These are phyloP conservation scores for Cricetomys ansorgei DNA, from an alignment of 2,113 vertebrate genomes.

Conservation along the genomic window DNA sequence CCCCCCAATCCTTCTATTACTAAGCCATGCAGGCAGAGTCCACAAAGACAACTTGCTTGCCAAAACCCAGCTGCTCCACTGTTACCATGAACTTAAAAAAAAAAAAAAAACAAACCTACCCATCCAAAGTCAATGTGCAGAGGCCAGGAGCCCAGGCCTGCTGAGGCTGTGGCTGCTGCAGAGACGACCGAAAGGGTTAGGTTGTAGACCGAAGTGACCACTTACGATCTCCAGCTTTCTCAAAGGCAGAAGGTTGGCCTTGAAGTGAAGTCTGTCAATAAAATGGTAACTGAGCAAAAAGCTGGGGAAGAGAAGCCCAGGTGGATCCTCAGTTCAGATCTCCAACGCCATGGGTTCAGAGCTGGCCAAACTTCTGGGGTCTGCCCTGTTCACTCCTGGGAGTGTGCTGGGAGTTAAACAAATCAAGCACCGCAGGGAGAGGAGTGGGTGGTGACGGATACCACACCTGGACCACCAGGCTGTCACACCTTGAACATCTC, in stretches of 20 bases:
- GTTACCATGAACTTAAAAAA: constrained; percentile 55
- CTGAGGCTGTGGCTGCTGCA: constrained; percentile 60
- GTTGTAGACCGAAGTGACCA: constrained; percentile 43
- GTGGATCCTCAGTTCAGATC: constrained; percentile 24
- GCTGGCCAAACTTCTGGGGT: constrained; percentile 50
- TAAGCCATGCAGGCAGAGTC: constrained; percentile 82
- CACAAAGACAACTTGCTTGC: constrained; percentile 78
- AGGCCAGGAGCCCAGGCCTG: constrained; percentile 57
- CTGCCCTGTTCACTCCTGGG: constrained; percentile 73
- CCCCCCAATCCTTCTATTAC: constrained; percentile 77
- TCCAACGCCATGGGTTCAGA: constrained; percentile 42
- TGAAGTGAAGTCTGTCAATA: constrained; percentile 56
- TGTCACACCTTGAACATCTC: constrained; percentile 34
- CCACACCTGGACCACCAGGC: constrained; percentile 49
- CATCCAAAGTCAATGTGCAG: constrained; percentile 65
- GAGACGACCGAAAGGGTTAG: constrained; percentile 53
- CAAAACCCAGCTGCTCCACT: constrained; percentile 70
- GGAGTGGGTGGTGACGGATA: background rate
- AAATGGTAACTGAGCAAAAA: constrained; percentile 69
- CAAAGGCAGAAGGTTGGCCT: constrained; percentile 67
- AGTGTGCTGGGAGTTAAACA: constrained; percentile 78
- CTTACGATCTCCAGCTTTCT: constrained; percentile 69
- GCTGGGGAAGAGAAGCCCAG: constrained; percentile 55
- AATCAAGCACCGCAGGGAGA: too few species aligned
- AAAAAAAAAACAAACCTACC: constrained; percentile 21